Evolutionary conservation across 1,140 invertebrate genomes (phyloP).

Genomic region (Tribolium madens): DNA sequence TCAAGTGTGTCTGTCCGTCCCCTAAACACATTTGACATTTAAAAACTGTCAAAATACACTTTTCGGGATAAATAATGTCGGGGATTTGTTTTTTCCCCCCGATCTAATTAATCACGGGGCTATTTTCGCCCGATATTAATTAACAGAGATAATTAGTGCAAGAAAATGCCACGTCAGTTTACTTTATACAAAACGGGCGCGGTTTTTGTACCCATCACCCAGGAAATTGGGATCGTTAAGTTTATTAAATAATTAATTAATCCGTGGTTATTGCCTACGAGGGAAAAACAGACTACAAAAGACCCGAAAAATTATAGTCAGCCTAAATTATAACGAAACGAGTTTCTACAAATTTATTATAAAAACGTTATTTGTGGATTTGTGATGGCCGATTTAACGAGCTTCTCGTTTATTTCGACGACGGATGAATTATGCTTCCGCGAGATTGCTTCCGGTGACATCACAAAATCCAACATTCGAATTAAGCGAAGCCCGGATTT

Average conservation of each 20-base stretch:
- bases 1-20: constrained; percentile 18
- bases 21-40: constrained; percentile 24
- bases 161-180: constrained; percentile 43
- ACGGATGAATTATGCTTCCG: constrained; percentile 16
- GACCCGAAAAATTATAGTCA: neutral
- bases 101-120: constrained; percentile 24
- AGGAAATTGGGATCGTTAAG: constrained; percentile 35
- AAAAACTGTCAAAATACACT: constrained; percentile 26
- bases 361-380: constrained; percentile 1
- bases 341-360: constrained; percentile 1
- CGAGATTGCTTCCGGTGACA: neutral
- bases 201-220: constrained; percentile 33
- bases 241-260: constrained; percentile 40
- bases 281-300: neutral
- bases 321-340: neutral
- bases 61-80: neutral
- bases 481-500: too few species aligned
- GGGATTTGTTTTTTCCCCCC: constrained; percentile 1
- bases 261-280: constrained; percentile 23
- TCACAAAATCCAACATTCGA: neutral
- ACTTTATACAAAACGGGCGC: constrained; percentile 32
- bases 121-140: constrained; percentile 42
- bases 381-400: constrained; percentile 6
- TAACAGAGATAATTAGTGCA: constrained; percentile 42
- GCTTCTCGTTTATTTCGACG: constrained; percentile 3